A percentile compares a stretch with the other conserved stretches of the same genome.
phyloP scores from a whole-genome alignment of 1,140 invertebrate genomes.

The Proctacanthus coquilletti region DNA sequence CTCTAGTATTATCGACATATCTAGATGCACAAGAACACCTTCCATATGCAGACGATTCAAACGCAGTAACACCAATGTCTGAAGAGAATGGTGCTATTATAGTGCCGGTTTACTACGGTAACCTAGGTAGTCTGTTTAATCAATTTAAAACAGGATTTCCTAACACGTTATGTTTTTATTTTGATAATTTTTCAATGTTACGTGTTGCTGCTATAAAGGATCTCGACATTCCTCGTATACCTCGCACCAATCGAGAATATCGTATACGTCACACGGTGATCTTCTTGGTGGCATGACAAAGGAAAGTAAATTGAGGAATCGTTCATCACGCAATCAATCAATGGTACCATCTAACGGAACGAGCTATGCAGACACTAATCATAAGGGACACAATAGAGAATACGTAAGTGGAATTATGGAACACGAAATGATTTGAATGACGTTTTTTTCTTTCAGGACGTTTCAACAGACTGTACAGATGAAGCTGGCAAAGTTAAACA shows the following conservation, averaged over 20 bases:
- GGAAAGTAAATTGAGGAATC: conserved; percentile 60
- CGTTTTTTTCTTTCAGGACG: too few species aligned
- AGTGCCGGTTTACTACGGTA: conserved; percentile 73
- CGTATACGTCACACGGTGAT: conserved; percentile 87
- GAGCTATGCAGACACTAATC: conserved; percentile 43
- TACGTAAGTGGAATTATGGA: too few species aligned
- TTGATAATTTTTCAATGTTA: too few species aligned
- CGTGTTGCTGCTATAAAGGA: too few species aligned
- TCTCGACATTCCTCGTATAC: conserved; percentile 88
- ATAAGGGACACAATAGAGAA: conserved; percentile 50
- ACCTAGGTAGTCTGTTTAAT: conserved; percentile 38
- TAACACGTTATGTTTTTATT: too few species aligned
- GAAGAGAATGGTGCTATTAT: conserved; percentile 93
- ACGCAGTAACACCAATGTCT: conserved; percentile 94
- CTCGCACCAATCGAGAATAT: conserved; percentile 78
- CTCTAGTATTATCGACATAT: conserved; percentile 84
- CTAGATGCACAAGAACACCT: conserved; percentile 91
- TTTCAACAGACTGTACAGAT: conserved; percentile 55
- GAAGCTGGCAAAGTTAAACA: conserved; percentile 71
- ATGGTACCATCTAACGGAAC: conserved; percentile 35
- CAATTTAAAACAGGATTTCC: conserved; percentile 3
- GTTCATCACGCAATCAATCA: conserved; percentile 55
- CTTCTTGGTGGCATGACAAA: conserved; percentile 71
- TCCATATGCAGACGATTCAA: conserved; percentile 93
- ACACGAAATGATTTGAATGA: too few species aligned